Evolutionary conservation across 2,113 vertebrate genomes (phyloP).

Genomic region (Sterrhoptilus dennistouni): DNA sequence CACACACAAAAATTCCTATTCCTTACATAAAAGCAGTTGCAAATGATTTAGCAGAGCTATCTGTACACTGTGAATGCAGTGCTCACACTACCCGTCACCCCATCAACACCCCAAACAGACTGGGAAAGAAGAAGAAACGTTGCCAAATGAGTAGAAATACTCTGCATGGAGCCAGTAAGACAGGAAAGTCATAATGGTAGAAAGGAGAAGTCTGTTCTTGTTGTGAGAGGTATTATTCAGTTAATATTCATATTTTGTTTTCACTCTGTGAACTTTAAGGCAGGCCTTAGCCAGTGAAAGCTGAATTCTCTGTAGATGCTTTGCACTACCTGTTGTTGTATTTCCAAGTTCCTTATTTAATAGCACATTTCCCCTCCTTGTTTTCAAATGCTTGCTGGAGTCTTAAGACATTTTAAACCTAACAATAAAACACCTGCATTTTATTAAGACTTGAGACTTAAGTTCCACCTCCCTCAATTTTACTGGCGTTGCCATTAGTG

Average conservation of each 20-base stretch:
- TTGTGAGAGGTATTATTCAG: neutral
- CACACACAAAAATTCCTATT: neutral
- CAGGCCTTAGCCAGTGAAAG: slow-evolving; percentile 35
- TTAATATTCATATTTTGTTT: neutral
- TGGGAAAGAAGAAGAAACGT: neutral
- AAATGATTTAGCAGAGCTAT: neutral
- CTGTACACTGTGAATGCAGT: neutral
- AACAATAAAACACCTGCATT: slow-evolving; percentile 77
- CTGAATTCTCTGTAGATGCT: slow-evolving; percentile 37
- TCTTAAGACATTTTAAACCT: neutral
- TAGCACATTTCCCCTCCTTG: slow-evolving; percentile 35
- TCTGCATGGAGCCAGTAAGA: neutral
- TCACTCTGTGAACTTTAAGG: neutral
- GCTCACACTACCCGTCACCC: neutral
- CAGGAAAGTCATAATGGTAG: neutral
- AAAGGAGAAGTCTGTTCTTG: neutral
- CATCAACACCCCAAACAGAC: neutral
- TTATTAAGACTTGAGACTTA: slow-evolving; percentile 70
- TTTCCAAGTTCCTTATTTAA: slow-evolving; percentile 64
- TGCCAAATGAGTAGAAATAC: neutral
- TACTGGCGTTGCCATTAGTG: neutral
- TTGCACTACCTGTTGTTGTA: slow-evolving; percentile 7
- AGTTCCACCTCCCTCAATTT: slow-evolving; percentile 45
- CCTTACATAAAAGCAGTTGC: neutral
- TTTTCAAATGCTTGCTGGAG: slow-evolving; percentile 49